These are phyloP conservation scores for Thymelicus lineola DNA, from an alignment of 2,888 invertebrate species.

Conservation along the genomic window DNA sequence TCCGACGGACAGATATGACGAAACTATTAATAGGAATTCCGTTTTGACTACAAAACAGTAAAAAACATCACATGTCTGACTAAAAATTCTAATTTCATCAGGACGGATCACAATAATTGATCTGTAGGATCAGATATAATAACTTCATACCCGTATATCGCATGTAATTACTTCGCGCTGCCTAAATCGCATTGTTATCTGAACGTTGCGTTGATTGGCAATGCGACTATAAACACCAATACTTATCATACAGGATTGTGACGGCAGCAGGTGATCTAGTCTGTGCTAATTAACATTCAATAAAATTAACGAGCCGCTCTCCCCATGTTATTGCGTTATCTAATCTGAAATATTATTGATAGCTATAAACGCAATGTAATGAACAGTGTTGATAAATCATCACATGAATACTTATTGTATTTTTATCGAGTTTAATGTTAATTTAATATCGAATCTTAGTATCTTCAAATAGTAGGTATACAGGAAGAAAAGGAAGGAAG, in stretches of 20 bases:
- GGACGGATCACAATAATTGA: no score
- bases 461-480: no score
- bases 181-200: conserved; percentile 5
- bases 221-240: conserved; percentile 47
- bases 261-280: conserved; percentile 43
- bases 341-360: conserved; percentile 32
- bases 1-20: no score
- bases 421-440: no score
- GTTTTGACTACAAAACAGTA: no score
- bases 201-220: conserved; percentile 46
- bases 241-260: conserved; percentile 45
- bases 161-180: neutral
- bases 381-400: neutral
- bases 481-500: no score
- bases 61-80: no score
- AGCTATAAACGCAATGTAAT: neutral
- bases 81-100: no score
- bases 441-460: no score
- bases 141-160: neutral
- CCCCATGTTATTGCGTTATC: conserved; percentile 35
- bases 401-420: no score
- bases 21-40: no score
- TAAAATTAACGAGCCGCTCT: conserved; percentile 41
- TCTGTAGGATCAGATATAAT: no score
- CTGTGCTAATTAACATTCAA: conserved; percentile 44